Percentiles rank a stretch among this genome's conserved stretches.
phyloP scores from a whole-genome alignment of 2,888 invertebrate species.

The Operophtera brumata region DNA sequence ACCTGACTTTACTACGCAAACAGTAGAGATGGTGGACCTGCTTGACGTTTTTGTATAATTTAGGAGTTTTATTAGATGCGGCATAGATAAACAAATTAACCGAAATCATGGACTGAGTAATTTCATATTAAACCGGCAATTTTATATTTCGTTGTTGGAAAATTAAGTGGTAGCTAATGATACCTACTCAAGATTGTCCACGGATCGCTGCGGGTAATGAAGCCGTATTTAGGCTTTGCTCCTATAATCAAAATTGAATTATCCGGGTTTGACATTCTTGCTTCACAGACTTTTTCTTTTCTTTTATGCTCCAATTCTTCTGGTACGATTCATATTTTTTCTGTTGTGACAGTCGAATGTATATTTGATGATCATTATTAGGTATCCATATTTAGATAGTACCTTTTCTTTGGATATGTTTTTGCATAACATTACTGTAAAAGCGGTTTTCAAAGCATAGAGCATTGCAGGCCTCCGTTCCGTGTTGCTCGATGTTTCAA shows the following conservation, averaged over 20 bases:
- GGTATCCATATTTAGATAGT: neutral
- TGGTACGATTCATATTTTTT: constrained; percentile 66
- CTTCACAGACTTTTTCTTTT: constrained; percentile 72
- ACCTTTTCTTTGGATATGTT: neutral
- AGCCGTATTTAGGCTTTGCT: constrained; percentile 75
- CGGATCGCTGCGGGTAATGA: constrained; percentile 74
- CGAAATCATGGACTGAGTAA: constrained; percentile 68
- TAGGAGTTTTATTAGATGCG: constrained; percentile 22
- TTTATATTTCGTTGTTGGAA: constrained; percentile 65
- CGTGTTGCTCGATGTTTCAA: no score
- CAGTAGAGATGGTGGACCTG: constrained; percentile 7
- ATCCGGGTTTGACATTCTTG: constrained; percentile 75
- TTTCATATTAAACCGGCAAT: constrained; percentile 70
- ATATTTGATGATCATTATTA: constrained; percentile 4
- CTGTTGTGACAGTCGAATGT: constrained; percentile 30
- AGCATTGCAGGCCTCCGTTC: no score
- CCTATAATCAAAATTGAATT: constrained; percentile 81
- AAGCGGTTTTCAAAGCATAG: neutral
- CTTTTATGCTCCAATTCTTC: constrained; percentile 77
- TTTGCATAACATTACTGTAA: neutral
- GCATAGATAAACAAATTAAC: constrained; percentile 47
- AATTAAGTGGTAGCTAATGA: constrained; percentile 75
- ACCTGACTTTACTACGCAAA: constrained; percentile 33
- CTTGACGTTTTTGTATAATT: neutral
- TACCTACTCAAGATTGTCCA: constrained; percentile 75